A percentile compares a stretch with the other conserved stretches of the same genome.
phyloP scores from a whole-genome alignment of 2,888 invertebrate species.

The Amiota mariae region DNA sequence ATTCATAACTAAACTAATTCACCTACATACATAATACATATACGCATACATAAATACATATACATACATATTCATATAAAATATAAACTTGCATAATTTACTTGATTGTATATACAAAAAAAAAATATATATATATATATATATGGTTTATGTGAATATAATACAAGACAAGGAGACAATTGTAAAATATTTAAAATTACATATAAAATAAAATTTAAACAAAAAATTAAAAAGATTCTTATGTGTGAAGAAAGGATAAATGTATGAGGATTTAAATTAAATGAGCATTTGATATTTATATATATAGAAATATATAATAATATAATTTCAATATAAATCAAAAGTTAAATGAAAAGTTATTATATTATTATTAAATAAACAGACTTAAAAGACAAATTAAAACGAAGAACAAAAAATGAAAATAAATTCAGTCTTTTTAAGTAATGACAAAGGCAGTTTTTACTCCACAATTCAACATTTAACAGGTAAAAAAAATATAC shows the following conservation, averaged over 20 bases:
- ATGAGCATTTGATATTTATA: too few relatives aligned
- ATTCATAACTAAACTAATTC: slow-evolving; percentile 4
- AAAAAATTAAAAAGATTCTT: too few relatives aligned
- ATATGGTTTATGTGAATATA: background rate
- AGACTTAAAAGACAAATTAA: slow-evolving; percentile 3
- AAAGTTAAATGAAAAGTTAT: slow-evolving; percentile 10
- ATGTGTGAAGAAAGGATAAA: too few relatives aligned
- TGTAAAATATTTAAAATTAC: background rate
- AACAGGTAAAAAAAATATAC: too few relatives aligned
- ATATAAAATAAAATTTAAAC: background rate
- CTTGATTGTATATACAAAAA: background rate
- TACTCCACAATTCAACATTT: too few relatives aligned
- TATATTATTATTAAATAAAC: background rate
- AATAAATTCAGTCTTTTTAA: too few relatives aligned
- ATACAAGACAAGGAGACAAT: background rate
- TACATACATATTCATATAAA: slow-evolving; percentile 23
- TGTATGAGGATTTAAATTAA: too few relatives aligned
- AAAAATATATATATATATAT: too few relatives aligned
- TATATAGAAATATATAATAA: background rate
- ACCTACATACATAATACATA: background rate
- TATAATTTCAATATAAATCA: slow-evolving; percentile 1
- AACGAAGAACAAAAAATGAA: background rate
- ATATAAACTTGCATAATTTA: too few relatives aligned
- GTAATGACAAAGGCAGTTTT: background rate
- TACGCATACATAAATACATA: slow-evolving; percentile 37